Evolutionary conservation across 1,140 invertebrate species (phyloP).

Genomic region (Nautilus pompilius): DNA sequence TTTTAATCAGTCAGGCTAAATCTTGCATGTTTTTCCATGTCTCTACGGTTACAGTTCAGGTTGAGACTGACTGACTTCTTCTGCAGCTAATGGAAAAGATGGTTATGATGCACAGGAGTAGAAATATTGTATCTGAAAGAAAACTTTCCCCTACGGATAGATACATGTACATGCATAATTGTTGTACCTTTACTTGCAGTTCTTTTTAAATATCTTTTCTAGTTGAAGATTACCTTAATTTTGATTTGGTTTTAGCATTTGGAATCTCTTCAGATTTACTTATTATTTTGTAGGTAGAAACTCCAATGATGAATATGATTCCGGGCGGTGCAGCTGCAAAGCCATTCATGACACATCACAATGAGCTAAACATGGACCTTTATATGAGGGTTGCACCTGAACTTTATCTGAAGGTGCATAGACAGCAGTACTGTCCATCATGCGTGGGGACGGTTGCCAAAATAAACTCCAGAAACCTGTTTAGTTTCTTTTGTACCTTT

Average conservation of each 20-base stretch:
- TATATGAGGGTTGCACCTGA: conserved; percentile 98
- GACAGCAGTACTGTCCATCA: neutral
- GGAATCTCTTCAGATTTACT: neutral
- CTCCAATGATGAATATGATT: conserved; percentile 99
- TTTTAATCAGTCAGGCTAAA: too few species aligned
- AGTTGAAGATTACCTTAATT: too few species aligned
- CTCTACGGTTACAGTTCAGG: too few species aligned
- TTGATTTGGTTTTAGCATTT: too few species aligned
- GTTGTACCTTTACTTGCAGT: neutral
- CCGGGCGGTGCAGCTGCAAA: conserved; percentile 97
- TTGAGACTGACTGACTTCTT: too few species aligned
- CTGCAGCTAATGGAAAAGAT: too few species aligned
- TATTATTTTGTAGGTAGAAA: conserved; percentile 70
- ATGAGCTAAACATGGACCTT: conserved; percentile 95
- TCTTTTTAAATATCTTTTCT: neutral
- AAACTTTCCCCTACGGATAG: too few species aligned
- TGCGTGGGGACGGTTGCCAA: neutral
- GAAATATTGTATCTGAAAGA: too few species aligned
- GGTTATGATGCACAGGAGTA: too few species aligned
- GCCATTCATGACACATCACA: conserved; percentile 98
- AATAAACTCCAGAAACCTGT: too few species aligned
- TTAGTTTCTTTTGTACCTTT: too few species aligned
- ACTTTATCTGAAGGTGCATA: conserved; percentile 83
- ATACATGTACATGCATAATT: neutral
- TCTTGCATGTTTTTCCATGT: too few species aligned